Base-by-base conservation (phyloP, 2,888 invertebrate genomes). In the Taphrorychus bicolor region DNA sequence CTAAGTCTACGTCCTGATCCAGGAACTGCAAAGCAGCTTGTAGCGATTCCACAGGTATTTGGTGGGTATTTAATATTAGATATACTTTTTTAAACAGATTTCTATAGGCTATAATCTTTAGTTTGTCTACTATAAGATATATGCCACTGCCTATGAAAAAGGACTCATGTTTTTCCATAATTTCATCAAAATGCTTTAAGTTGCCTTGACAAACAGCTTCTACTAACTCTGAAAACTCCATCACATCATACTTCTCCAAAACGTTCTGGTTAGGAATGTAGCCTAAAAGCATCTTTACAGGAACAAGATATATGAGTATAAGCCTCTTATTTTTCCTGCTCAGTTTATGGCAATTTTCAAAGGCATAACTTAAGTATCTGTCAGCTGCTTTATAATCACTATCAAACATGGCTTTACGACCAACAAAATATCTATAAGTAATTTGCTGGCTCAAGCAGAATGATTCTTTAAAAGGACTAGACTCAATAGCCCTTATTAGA, bases 81-180 rank as follows among this genome's bases (percentile, higher is more conserved):
- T 91, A 93, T 83, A 92, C 96, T 86, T 93, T 97, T 76, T 96
- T 94, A 81, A 98, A 98, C 62, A 99, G 87, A 85, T 98, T 99
- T 70, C 98, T 87, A 80, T 97, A 97, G 0, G 97, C 95, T 69
- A 96, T 93, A 63, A 95, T 92, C 82, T 97, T 96, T 7, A 99
- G 84, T 81, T 98, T 98, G 79, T 99, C 98, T 16, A 99, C 91
- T 76, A 99, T 95, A 59, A 99, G 85, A 83, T 97, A 99, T 75
- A 99, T 97, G n/a, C 98, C 98, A 76, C 93, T 95, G 76, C 90
- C 91, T 63, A 98, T 97, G 76, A 99, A 97, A 82, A 98, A 98
- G 2, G 88, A 85, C 82, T 97, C 96, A 76, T 98, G 91, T 54
- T 88, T 87, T 69, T 91, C 89, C 86, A 98, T 91, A 0, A 94